These are phyloP conservation scores for Scolopax bukidnonensis DNA, from an alignment of 2,797 vertebrate species.

Conservation along the genomic window DNA sequence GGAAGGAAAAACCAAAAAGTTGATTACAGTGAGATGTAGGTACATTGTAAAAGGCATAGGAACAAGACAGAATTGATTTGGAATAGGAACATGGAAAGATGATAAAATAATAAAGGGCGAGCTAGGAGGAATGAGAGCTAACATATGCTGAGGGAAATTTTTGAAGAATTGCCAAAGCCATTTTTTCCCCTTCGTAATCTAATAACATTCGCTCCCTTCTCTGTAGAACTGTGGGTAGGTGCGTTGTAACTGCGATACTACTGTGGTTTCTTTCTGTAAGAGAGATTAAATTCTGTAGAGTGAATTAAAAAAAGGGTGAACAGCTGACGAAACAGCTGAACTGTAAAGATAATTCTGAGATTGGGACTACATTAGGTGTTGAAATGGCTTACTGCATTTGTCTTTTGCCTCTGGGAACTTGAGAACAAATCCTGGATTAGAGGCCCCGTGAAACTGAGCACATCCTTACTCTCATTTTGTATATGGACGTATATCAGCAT, in stretches of 20 bases:
- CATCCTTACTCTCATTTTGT: neutral
- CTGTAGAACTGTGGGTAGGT: neutral
- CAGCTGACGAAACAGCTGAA: constrained; percentile 49
- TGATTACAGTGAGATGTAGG: neutral
- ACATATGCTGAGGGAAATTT: constrained; percentile 14
- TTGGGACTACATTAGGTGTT: neutral
- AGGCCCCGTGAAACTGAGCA: constrained; percentile 1
- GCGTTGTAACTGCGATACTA: neutral
- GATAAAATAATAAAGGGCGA: neutral
- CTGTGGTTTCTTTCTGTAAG: neutral
- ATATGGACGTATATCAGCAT: neutral
- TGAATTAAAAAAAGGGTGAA: constrained; percentile 43
- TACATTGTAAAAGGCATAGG: neutral
- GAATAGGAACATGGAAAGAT: neutral
- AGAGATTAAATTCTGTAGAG: constrained; percentile 31
- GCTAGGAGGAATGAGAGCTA: neutral
- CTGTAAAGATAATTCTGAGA: constrained; percentile 56
- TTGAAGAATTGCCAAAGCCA: constrained; percentile 6
- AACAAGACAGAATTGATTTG: neutral
- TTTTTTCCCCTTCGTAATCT: constrained; percentile 11
- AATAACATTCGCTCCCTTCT: constrained; percentile 14
- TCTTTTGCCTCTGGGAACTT: constrained; percentile 45
- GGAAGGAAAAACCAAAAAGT: neutral
- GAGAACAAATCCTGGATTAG: constrained; percentile 58
- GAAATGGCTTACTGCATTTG: constrained; percentile 40